Base-by-base conservation (phyloP, 2,888 invertebrate species). In the Dorcus parallelipipedus region DNA sequence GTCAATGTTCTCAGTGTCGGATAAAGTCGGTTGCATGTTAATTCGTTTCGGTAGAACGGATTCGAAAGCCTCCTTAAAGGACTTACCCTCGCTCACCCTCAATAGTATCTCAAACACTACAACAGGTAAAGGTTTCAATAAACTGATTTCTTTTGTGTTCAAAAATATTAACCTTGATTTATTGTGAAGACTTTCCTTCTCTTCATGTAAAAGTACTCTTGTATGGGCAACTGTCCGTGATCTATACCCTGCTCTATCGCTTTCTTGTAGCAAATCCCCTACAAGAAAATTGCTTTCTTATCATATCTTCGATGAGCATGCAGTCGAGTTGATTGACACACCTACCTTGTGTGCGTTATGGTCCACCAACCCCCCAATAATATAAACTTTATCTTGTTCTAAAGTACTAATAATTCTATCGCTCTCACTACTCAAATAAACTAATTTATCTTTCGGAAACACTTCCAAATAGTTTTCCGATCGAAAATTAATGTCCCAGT, bases 331-430 rank as follows among this genome's bases (percentile, higher is more conserved):
- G 2, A 17, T 10, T 10, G 20, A 38, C 5, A 14, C 75, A 87
- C 92, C 83, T 75, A 87, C 92, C 83, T 97, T 98, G 67, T 96
- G 91, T 67, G 90, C 85, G 80, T 99, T 99, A 75, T 99, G 98
- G 80, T 99, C 99, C 0, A 99, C 96, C 47, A 99, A 80, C 26
- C 97, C 99, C 42, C 99, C 99, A 75, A 99, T 97, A 51, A 99
- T 87, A 73, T 98, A 99, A 48, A 89, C 85, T 73, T 89, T 89
- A 62, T 88, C 84, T 20, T 89, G 84, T 67, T 92, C 88, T 69
- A 96, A 81, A 53, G 78, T 76, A 56, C 86, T 84, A 64, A 98
- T 83, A 5, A 94, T 79, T 80, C 93, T 94, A 49, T 93, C 89
- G 9, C 97, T 97, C 77, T 99, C 98, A 77, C 96, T 95, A 3